Percentiles rank a stretch among this genome's conserved stretches.
phyloP scores from a whole-genome alignment of 2,888 invertebrate species.

The Melanchra persicariae region DNA sequence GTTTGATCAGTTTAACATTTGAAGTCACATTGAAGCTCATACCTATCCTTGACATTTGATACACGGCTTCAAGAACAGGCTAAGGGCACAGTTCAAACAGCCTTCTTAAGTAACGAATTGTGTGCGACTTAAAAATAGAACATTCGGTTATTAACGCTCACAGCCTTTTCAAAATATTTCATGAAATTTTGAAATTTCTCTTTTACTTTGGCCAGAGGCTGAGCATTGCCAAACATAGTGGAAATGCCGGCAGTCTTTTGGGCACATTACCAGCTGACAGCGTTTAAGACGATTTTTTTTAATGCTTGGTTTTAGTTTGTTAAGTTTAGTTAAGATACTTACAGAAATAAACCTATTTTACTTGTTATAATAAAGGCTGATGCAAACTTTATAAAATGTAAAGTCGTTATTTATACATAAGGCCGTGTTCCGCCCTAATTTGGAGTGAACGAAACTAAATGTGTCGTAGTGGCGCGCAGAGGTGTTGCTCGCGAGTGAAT shows the following conservation, averaged over 20 bases:
- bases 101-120: slow-evolving; percentile 54
- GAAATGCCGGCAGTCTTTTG: too few relatives aligned
- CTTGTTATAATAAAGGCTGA: background rate
- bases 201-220: too few relatives aligned
- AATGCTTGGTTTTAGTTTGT: too few relatives aligned
- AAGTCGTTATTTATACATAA: slow-evolving; percentile 35
- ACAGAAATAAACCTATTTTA: too few relatives aligned
- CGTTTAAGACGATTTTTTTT: too few relatives aligned
- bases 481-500: slow-evolving; percentile 82
- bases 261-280: too few relatives aligned
- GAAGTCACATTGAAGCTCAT: slow-evolving; percentile 43
- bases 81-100: slow-evolving; percentile 58
- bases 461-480: slow-evolving; percentile 59
- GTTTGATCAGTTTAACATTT: slow-evolving; percentile 48
- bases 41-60: slow-evolving; percentile 55
- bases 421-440: slow-evolving; percentile 49
- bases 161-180: too few relatives aligned
- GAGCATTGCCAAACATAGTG: too few relatives aligned
- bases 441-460: slow-evolving; percentile 55
- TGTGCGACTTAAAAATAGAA: slow-evolving; percentile 40
- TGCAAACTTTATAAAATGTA: slow-evolving; percentile 20
- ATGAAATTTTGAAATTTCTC: too few relatives aligned
- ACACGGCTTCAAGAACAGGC: slow-evolving; percentile 46
- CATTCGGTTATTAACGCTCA: slow-evolving; percentile 4
- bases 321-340: too few relatives aligned